Percentiles rank a stretch among this genome's conserved stretches.
phyloP scores from a whole-genome alignment of 2,888 invertebrate genomes.

The Orchesellides sinensis region DNA sequence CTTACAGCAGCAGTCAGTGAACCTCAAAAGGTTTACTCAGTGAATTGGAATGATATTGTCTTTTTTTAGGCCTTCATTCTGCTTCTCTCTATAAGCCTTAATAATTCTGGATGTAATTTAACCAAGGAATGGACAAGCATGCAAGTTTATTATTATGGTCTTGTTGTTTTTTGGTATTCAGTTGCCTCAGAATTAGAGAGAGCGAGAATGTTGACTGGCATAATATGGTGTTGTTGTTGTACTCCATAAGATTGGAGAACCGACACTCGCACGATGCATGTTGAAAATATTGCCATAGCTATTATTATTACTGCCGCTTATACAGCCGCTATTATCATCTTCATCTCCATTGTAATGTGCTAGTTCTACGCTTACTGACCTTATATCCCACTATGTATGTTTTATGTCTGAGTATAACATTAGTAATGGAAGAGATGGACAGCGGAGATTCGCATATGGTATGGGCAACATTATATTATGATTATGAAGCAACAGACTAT shows the following conservation, averaged over 20 bases:
- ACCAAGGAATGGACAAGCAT: conserved; percentile 20
- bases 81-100: conserved; percentile 2
- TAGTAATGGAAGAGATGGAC: not conserved
- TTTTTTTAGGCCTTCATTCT: too few relatives aligned
- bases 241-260: not conserved
- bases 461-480: not conserved
- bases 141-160: conserved; percentile 28
- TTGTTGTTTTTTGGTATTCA: not conserved
- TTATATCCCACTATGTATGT: not conserved
- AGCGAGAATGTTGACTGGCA: not conserved
- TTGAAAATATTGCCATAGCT: conserved; percentile 21
- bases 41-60: conserved; percentile 12
- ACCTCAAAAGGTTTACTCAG: conserved; percentile 11
- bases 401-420: not conserved
- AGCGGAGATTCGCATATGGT: not conserved
- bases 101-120: conserved; percentile 42
- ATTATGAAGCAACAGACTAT: conserved; percentile 1
- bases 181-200: not conserved
- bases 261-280: not conserved
- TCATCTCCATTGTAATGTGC: not conserved
- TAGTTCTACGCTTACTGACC: too few relatives aligned
- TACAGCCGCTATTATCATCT: conserved; percentile 11
- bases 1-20: conserved; percentile 19
- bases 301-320: conserved; percentile 39
- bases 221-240: not conserved